phyloP scores from a whole-genome alignment of 2,888 invertebrate genomes.

The Lypha dubia region DNA sequence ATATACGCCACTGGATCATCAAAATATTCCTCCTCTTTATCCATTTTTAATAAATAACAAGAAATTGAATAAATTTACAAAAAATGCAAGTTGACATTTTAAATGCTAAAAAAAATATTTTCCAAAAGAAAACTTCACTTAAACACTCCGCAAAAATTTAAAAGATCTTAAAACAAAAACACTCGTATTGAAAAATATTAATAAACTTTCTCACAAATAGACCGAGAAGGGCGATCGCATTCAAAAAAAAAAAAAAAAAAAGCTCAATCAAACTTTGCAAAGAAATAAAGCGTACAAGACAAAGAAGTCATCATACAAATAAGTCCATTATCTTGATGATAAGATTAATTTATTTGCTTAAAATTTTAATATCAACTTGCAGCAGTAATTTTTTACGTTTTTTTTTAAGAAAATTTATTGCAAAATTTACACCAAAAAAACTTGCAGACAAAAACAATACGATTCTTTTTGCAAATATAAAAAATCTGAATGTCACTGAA shows the following conservation, averaged over 20 bases:
- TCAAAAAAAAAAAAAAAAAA: too few relatives aligned
- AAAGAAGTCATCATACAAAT: not conserved
- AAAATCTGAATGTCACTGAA: not conserved
- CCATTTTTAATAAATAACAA: slow-evolving; percentile 12
- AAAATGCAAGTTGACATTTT: not conserved
- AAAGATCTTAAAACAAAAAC: not conserved
- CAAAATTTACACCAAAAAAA: not conserved
- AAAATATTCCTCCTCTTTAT: slow-evolving; percentile 51
- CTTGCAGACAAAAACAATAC: not conserved
- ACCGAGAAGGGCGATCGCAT: not conserved
- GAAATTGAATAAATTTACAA: not conserved
- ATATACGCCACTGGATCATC: slow-evolving; percentile 44
- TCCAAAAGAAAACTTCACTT: not conserved
- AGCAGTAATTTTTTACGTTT: not conserved
- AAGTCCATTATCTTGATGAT: slow-evolving; percentile 36
- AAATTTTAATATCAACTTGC: not conserved
- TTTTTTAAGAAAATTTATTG: not conserved
- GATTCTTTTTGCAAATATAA: not conserved
- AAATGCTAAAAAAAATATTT: not conserved
- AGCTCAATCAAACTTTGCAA: not conserved
- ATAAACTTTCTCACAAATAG: slow-evolving; percentile 19
- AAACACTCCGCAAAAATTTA: slow-evolving; percentile 1
- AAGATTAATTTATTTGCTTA: slow-evolving; percentile 35
- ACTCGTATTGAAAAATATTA: slow-evolving; percentile 21
- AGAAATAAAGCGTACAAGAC: not conserved